These are phyloP conservation scores for Caenorhabditis sulstoni DNA, from an alignment of 2,888 invertebrate genomes.

Conservation along the genomic window DNA sequence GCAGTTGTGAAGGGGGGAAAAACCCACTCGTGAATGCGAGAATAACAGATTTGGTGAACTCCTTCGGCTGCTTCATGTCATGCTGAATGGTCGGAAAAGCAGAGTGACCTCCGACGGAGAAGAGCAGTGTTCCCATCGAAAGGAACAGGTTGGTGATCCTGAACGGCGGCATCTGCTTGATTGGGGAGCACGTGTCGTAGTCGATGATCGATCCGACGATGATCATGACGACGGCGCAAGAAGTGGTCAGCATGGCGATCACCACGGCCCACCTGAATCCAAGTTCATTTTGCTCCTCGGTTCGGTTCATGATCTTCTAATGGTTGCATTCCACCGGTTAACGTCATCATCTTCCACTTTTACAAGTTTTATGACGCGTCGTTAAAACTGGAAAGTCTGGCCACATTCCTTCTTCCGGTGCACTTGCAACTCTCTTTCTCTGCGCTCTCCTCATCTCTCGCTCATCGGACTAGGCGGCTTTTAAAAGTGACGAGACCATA, in stretches of 20 bases:
- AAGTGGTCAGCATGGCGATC: conserved; percentile 78
- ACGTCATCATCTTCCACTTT: conserved; percentile 20
- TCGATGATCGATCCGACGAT: conserved; percentile 74
- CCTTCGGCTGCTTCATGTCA: conserved; percentile 77
- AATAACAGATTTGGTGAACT: conserved; percentile 75
- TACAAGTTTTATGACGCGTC: conserved; percentile 43
- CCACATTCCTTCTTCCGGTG: conserved; percentile 22
- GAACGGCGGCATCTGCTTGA: conserved; percentile 66
- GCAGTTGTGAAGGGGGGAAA: too few relatives aligned
- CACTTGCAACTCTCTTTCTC: conserved; percentile 10
- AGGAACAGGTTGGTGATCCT: conserved; percentile 75
- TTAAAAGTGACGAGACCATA: conserved; percentile 40
- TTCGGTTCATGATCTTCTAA: neutral
- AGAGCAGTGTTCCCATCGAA: conserved; percentile 78
- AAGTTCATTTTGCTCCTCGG: neutral
- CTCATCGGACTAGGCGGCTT: conserved; percentile 14
- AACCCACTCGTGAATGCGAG: conserved; percentile 73
- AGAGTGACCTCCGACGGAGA: conserved; percentile 77
- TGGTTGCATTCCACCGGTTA: neutral
- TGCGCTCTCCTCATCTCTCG: conserved; percentile 5
- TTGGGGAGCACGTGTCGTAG: conserved; percentile 63
- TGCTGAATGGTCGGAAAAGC: conserved; percentile 79
- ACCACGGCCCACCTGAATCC: conserved; percentile 75
- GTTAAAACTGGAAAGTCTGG: conserved; percentile 3
- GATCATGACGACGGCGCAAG: conserved; percentile 76